A percentile compares a stretch with the other conserved stretches of the same genome.
Conservation (phyloP, 2,888 invertebrate species). For the Osedax frankpressi region DNA sequence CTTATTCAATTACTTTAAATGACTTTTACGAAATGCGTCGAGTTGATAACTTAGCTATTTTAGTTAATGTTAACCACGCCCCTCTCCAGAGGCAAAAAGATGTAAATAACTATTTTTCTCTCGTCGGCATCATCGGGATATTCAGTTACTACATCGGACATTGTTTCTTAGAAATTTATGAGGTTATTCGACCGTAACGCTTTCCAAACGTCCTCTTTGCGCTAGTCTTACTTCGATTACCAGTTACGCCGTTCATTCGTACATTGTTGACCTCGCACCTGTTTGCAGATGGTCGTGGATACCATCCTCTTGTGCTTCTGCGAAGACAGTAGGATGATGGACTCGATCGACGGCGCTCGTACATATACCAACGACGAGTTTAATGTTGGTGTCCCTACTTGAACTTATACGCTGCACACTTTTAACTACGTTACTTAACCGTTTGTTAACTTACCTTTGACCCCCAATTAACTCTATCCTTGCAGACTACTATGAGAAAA, state of each 20-base stretch:
- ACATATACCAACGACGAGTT: background rate
- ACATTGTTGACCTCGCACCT: background rate
- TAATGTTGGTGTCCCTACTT: background rate
- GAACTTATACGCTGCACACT: too few species aligned
- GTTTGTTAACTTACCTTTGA: too few species aligned
- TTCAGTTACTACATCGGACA: constrained; percentile 85
- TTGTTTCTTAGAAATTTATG: constrained; percentile 79
- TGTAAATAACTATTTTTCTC: constrained; percentile 49
- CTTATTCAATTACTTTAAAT: too few species aligned
- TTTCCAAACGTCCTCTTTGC: background rate
- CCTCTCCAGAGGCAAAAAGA: background rate
- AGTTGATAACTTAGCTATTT: too few species aligned
- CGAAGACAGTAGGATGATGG: constrained; percentile 74
- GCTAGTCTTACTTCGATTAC: background rate
- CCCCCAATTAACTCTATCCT: too few species aligned
- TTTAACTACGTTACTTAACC: too few species aligned
- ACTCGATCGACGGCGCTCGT: constrained; percentile 43
- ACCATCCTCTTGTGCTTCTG: constrained; percentile 84
- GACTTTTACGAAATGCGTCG: too few species aligned
- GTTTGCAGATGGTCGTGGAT: constrained; percentile 72
- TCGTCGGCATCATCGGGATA: constrained; percentile 65
- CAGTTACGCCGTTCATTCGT: background rate
- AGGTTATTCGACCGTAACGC: constrained; percentile 52
- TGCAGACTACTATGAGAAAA: too few species aligned
- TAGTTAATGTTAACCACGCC: too few species aligned